Conservation (phyloP, 1,140 invertebrate species). For the Drosophila nasuta region DNA sequence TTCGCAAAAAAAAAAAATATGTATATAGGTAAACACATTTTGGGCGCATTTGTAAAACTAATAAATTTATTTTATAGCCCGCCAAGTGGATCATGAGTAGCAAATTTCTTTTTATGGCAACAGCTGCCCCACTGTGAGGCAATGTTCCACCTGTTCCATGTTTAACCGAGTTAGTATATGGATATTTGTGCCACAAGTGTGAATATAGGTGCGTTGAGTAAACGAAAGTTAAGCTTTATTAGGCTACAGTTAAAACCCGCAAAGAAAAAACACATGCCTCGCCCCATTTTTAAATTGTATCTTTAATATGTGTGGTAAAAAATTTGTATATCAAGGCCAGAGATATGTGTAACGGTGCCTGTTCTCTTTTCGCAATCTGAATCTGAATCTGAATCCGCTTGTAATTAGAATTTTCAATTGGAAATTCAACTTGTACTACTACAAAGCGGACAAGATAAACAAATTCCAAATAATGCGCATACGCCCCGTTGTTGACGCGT, state of each 20-base stretch:
- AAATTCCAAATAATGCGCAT: slow-evolving; percentile 39
- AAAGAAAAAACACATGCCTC: neutral
- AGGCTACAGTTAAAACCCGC: neutral
- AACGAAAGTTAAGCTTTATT: slow-evolving; percentile 18
- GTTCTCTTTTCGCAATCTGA: slow-evolving; percentile 7
- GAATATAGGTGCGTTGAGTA: slow-evolving; percentile 10
- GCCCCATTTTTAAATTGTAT: slow-evolving; percentile 11
- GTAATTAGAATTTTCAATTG: slow-evolving; percentile 63
- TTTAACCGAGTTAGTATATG: slow-evolving; percentile 1
- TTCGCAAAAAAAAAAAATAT: neutral
- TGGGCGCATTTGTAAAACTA: slow-evolving; percentile 70
- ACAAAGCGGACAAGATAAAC: slow-evolving; percentile 37
- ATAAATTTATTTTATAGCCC: slow-evolving; percentile 68
- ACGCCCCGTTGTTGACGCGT: slow-evolving; percentile 15
- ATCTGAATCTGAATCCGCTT: slow-evolving; percentile 19
- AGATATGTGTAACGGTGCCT: slow-evolving; percentile 18
- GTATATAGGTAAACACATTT: slow-evolving; percentile 49
- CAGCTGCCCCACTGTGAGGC: slow-evolving; percentile 20
- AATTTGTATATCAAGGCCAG: slow-evolving; percentile 1
- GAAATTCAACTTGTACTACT: slow-evolving; percentile 40
- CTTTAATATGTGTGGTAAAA: slow-evolving; percentile 2
- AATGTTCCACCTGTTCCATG: slow-evolving; percentile 21
- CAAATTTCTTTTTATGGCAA: slow-evolving; percentile 48
- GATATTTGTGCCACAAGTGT: neutral
- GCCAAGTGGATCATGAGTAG: slow-evolving; percentile 42